These are phyloP conservation scores for Alethe castanea DNA, from an alignment of 2,113 vertebrate genomes.

Conservation along the genomic window DNA sequence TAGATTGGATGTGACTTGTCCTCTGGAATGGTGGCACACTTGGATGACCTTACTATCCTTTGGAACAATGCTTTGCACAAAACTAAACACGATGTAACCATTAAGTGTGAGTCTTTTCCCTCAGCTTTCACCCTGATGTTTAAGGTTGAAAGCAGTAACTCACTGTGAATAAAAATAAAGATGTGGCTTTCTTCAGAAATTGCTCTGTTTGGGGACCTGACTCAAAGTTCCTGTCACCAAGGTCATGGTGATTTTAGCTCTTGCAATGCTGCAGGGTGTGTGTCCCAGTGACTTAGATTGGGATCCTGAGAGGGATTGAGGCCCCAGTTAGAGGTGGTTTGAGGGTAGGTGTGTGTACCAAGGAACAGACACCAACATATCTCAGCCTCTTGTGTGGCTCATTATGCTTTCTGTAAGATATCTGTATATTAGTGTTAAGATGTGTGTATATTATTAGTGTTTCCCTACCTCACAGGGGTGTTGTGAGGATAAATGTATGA, in stretches of 20 bases:
- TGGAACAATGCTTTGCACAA: background rate
- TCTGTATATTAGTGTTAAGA: background rate
- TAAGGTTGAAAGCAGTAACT: background rate
- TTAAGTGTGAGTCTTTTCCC: background rate
- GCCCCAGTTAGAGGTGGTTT: background rate
- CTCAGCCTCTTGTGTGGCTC: background rate
- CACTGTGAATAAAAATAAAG: background rate
- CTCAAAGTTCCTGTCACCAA: background rate
- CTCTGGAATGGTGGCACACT: background rate
- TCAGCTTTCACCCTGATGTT: background rate
- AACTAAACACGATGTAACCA: background rate
- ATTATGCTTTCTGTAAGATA: background rate
- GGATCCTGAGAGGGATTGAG: background rate
- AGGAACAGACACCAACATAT: background rate
- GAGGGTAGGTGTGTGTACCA: background rate
- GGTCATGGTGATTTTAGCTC: background rate
- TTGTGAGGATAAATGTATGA: constrained; percentile 32
- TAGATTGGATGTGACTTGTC: background rate
- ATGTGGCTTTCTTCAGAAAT: background rate
- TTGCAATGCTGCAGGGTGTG: background rate
- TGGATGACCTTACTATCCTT: background rate
- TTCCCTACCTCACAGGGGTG: constrained; percentile 64
- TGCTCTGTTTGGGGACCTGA: background rate
- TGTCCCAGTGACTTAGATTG: background rate
- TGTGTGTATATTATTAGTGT: background rate